Conservation (phyloP, 2,113 vertebrate genomes). For the Oenanthe melanoleuca region DNA sequence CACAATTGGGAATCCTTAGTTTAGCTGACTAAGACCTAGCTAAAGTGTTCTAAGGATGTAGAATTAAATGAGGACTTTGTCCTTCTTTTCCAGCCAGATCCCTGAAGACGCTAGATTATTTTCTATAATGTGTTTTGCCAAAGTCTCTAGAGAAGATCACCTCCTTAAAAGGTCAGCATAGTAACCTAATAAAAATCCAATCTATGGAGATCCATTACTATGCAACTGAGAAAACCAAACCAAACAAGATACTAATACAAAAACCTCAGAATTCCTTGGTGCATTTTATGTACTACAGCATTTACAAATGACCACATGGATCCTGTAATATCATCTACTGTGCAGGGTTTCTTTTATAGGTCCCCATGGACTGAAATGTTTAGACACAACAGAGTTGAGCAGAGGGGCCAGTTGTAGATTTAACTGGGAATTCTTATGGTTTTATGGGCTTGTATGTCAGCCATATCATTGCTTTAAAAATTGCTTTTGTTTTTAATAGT, state of each 20-base stretch:
- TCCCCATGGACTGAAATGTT: conserved; percentile 18
- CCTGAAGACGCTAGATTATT: conserved; percentile 7
- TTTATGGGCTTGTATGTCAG: conserved; percentile 48
- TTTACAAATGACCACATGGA: conserved; percentile 63
- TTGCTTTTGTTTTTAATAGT: conserved; percentile 53
- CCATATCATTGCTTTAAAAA: conserved; percentile 49
- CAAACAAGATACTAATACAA: conserved; percentile 28
- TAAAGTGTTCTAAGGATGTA: neutral
- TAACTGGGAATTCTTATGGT: neutral
- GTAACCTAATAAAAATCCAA: conserved; percentile 59
- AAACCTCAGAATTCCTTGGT: conserved; percentile 40
- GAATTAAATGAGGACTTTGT: conserved; percentile 29
- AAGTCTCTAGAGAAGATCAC: neutral
- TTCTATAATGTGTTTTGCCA: neutral
- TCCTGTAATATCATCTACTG: conserved; percentile 31
- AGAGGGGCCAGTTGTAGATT: conserved; percentile 22
- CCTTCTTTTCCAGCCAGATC: neutral
- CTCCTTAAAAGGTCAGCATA: conserved; percentile 9
- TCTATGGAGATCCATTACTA: conserved; percentile 46
- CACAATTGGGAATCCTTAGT: neutral
- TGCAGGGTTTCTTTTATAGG: conserved; percentile 37
- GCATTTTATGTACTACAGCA: neutral
- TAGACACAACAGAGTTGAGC: conserved; percentile 22
- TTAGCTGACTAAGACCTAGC: neutral
- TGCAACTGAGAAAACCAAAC: conserved; percentile 35